Evolutionary conservation across 2,113 vertebrate genomes (phyloP), one percentile per base, ranked within the genome.

Genomic region (Rhea pennata): DNA sequence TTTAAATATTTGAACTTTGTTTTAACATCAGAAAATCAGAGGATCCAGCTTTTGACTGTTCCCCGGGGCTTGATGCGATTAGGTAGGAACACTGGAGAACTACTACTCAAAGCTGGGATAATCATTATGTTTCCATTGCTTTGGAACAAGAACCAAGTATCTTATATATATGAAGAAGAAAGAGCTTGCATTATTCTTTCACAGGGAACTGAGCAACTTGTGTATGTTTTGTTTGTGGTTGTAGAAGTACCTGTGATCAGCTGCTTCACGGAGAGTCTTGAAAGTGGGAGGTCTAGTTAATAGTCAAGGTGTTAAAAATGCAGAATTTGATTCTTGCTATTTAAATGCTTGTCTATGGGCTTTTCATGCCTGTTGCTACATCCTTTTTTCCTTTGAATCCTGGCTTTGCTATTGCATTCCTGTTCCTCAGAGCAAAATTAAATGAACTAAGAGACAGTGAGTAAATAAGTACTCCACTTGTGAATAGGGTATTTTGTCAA

Each of bases 211-310:
- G 61, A 85, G 36, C 5, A 6, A 14, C 44, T 71, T 48, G 48
- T 9, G 1, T 51, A 3, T 39, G 8, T 79, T 88, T 51, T 29
- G 36, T 21, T 67, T 69, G 48, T 93, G 56, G 12, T 84, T 62
- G 19, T 84, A 53, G 9, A 56, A 48, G 7, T 91, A 70, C 27
- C 40, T 36, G 26, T 15, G 44, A 33, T 59, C 51, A 51, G 1
- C 33, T 70, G 46, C 72, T 87, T 59, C 62, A 21, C 26, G 12
- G 72, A 72, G 26, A 14, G 12, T 40, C 70, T 58, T 62, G 58
- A 44, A 91, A 36, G 70, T 96, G 91, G 95, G 94, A 97, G 95
- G 94, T 96, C 96, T 77, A 13, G 54, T 77, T 92, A 77, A 93
- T 91, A 22, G 4, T 17, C 62, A 73, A 75, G 74, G 15, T 71